Evolutionary conservation across 2,113 vertebrate species (phyloP).

Genomic region (Haliaeetus leucogaster): DNA sequence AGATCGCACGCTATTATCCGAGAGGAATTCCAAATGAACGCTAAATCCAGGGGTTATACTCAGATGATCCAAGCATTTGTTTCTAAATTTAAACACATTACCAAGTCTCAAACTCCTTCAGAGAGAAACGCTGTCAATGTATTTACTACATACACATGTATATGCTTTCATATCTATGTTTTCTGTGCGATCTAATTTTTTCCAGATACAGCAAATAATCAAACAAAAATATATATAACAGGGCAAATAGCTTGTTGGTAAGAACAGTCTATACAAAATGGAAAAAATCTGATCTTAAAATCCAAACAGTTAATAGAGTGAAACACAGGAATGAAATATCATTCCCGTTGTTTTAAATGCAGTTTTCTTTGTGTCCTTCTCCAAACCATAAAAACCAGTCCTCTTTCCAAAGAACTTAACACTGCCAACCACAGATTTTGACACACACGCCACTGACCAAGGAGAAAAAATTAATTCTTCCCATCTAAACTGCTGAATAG

Average conservation of each 20-base stretch:
- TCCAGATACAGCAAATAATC: neutral
- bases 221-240: neutral
- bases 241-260: neutral
- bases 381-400: neutral
- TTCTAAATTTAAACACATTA: neutral
- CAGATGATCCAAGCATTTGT: neutral
- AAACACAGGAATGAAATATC: neutral
- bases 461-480: neutral
- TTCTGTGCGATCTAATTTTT: neutral
- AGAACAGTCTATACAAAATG: neutral
- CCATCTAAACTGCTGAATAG: neutral
- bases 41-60: neutral
- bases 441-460: neutral
- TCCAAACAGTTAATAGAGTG: neutral
- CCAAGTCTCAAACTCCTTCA: neutral
- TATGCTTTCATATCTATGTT: neutral
- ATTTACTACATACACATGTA: neutral
- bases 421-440: neutral
- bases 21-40: neutral
- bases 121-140: neutral
- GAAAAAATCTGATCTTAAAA: neutral
- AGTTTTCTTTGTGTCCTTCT: neutral
- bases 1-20: neutral
- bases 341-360: neutral
- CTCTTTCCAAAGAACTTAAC: neutral